These are phyloP conservation scores for Coregonus clupeaformis DNA, from an alignment of 2,113 vertebrate genomes.

Conservation along the genomic window DNA sequence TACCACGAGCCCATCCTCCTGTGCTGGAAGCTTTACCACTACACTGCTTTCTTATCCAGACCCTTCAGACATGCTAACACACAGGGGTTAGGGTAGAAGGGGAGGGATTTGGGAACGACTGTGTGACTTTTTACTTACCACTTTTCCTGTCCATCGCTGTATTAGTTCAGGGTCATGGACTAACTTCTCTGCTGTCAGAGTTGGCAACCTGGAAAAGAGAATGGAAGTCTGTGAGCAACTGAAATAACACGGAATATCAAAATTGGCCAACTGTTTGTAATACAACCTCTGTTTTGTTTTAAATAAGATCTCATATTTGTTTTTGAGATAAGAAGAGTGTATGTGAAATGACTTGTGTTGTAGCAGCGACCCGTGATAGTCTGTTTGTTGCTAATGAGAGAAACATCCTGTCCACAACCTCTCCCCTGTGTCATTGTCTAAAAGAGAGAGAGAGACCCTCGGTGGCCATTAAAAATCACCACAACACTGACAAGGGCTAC, in stretches of 20 bases:
- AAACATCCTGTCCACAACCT: conserved; percentile 21
- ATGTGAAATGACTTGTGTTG: neutral
- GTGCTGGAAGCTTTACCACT: too few species aligned
- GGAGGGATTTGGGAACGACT: too few species aligned
- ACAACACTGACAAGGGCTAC: conserved; percentile 18
- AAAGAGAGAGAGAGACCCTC: conserved; percentile 16
- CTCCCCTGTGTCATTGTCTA: conserved; percentile 4
- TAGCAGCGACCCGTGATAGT: conserved; percentile 16
- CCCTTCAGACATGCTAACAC: too few species aligned
- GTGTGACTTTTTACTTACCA: conserved; percentile 73
- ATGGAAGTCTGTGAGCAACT: conserved; percentile 33
- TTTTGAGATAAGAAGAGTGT: conserved; percentile 3
- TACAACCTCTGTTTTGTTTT: neutral
- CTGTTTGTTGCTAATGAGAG: conserved; percentile 5
- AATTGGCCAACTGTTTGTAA: neutral
- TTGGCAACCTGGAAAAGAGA: conserved; percentile 57
- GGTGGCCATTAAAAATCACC: conserved; percentile 29
- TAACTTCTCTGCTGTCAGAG: conserved; percentile 59
- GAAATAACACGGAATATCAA: conserved; percentile 13
- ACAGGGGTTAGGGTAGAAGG: too few species aligned
- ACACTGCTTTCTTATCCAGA: too few species aligned
- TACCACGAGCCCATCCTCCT: too few species aligned
- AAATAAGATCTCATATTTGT: neutral
- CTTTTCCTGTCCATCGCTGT: conserved; percentile 89
- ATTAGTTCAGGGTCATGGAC: conserved; percentile 72